Evolutionary conservation across 2,888 invertebrate species (phyloP).

Genomic region (Eristalis tenax): DNA sequence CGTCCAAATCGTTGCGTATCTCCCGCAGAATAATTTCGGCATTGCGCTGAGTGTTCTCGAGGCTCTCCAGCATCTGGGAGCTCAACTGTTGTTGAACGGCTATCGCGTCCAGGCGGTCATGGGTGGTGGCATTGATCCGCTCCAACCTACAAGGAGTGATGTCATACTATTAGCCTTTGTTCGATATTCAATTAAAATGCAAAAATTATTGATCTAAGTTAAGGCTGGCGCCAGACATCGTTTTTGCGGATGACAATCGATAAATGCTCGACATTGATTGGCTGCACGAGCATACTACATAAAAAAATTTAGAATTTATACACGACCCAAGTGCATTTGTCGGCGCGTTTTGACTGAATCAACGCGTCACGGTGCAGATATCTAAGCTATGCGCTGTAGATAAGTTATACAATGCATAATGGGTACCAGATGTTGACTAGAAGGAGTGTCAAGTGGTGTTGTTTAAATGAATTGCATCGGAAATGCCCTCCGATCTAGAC

Average conservation of each 20-base stretch:
- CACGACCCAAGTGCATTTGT: background rate
- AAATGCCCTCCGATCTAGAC: background rate
- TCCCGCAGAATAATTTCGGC: slow-evolving; percentile 79
- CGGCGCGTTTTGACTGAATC: background rate
- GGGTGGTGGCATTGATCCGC: slow-evolving; percentile 79
- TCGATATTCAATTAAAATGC: background rate
- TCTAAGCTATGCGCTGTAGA: background rate
- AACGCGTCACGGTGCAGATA: background rate
- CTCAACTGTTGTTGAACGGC: slow-evolving; percentile 80
- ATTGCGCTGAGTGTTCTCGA: slow-evolving; percentile 81
- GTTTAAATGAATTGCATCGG: background rate
- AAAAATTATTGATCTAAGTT: background rate
- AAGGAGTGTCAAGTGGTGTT: background rate
- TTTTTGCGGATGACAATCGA: background rate
- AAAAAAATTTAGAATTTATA: background rate
- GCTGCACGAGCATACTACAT: background rate
- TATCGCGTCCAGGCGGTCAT: slow-evolving; percentile 80
- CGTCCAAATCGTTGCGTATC: slow-evolving; percentile 79
- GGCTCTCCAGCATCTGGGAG: slow-evolving; percentile 78
- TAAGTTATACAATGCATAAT: background rate
- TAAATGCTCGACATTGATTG: background rate
- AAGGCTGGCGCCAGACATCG: background rate
- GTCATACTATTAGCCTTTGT: background rate
- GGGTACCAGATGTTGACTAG: background rate
- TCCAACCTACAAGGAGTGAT: slow-evolving; percentile 77